Evolutionary conservation across 2,888 invertebrate species (phyloP).

Genomic region (Orchesellides sinensis): DNA sequence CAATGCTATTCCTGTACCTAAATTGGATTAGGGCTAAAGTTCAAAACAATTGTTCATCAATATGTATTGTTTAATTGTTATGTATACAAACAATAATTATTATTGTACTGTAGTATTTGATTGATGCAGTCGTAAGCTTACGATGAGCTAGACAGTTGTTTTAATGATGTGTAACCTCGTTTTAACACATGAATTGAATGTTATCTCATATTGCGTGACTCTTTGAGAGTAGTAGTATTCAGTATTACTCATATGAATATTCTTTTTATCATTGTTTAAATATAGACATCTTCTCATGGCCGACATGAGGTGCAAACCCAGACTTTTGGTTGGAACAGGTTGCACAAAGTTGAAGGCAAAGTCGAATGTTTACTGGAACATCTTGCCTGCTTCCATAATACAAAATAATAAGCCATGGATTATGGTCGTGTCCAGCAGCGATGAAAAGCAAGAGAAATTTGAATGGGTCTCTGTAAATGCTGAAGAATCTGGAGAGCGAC

Average conservation of each 20-base stretch:
- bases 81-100: too few species aligned
- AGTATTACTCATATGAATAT: neutral
- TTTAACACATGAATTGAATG: too few species aligned
- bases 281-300: constrained; percentile 45
- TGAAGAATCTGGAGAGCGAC: neutral
- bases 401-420: constrained; percentile 31
- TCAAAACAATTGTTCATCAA: too few species aligned
- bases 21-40: too few species aligned
- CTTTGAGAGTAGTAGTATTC: neutral
- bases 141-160: too few species aligned
- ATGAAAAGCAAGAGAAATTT: constrained; percentile 3
- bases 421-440: constrained; percentile 8
- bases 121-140: too few species aligned
- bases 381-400: constrained; percentile 16
- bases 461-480: constrained; percentile 7
- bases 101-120: too few species aligned
- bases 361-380: constrained; percentile 34
- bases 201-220: too few species aligned
- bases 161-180: too few species aligned
- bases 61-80: too few species aligned
- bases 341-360: constrained; percentile 37
- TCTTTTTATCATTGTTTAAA: constrained; percentile 23
- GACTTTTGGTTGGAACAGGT: constrained; percentile 30
- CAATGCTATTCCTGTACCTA: too few species aligned
- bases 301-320: constrained; percentile 36